phyloP scores from a whole-genome alignment of 2,797 vertebrate genomes.

The Orientallactaga sibirica region DNA sequence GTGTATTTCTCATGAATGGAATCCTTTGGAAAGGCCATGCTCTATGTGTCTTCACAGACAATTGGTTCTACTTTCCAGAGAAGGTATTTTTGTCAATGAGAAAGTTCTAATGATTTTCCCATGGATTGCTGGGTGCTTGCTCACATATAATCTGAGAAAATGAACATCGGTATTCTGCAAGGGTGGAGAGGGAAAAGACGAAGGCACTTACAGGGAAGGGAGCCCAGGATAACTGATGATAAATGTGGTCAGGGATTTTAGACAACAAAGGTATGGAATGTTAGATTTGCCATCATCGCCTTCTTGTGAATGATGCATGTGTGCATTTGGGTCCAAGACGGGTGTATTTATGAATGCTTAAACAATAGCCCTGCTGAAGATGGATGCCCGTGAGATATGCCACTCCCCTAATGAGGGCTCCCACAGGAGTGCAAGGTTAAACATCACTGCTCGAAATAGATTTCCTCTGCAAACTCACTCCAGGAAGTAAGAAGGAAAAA shows the following conservation, averaged over 20 bases:
- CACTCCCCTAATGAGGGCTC: neutral
- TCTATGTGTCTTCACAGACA: neutral
- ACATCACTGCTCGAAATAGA: neutral
- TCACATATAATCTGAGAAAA: neutral
- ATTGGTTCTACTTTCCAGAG: neutral
- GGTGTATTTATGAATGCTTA: neutral
- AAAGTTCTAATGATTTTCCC: neutral
- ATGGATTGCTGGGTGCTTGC: neutral
- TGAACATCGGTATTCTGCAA: conserved; percentile 64
- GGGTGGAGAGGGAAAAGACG: neutral
- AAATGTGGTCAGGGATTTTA: neutral
- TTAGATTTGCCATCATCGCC: neutral
- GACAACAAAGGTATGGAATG: neutral
- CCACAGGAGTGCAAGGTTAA: rapidly evolving
- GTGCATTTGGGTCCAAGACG: neutral
- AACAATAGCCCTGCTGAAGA: neutral
- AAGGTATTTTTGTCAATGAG: conserved; percentile 47
- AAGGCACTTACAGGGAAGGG: conserved; percentile 44
- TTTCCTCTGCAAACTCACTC: conserved; percentile 37
- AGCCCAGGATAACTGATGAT: neutral
- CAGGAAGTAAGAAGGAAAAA: conserved; percentile 57
- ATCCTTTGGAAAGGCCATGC: conserved; percentile 70
- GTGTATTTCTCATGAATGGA: conserved; percentile 75
- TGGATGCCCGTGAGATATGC: rapidly evolving
- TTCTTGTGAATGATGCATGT: neutral